Evolutionary conservation across 2,113 vertebrate genomes (phyloP).

Genomic region (Eubucco bourcierii): DNA sequence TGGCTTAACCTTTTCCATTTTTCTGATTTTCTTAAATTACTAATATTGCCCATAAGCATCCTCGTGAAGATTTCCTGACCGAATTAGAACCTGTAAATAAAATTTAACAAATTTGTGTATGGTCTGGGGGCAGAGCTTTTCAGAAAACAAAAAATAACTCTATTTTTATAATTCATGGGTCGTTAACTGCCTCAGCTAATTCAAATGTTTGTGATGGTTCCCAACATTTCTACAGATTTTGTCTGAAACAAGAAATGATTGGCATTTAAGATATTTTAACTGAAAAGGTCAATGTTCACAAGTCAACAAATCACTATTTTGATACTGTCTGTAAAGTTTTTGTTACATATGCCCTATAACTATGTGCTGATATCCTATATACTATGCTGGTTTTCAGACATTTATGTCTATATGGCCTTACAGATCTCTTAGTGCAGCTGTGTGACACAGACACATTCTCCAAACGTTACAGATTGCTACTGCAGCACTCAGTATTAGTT

Average conservation of each 20-base stretch:
- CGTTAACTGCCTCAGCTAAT: no score
- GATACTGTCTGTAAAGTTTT: not conserved
- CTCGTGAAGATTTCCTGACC: no score
- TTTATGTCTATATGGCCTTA: not conserved
- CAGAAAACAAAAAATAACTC: no score
- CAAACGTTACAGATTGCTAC: not conserved
- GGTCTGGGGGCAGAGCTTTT: no score
- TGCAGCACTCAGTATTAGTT: not conserved
- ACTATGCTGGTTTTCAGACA: not conserved
- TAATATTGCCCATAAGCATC: no score
- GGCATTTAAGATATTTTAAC: not conserved
- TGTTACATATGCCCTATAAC: fast-evolving
- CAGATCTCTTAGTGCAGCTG: not conserved
- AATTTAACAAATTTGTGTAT: no score
- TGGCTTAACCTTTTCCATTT: no score
- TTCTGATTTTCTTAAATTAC: no score
- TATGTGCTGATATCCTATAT: not conserved
- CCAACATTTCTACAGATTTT: not conserved
- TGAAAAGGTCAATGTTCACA: not conserved
- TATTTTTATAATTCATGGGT: no score
- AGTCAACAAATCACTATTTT: not conserved
- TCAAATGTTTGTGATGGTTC: not conserved
- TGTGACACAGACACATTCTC: not conserved
- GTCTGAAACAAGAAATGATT: not conserved
- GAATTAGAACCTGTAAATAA: no score